Conservation (phyloP, 2,797 vertebrate genomes). For the Sibirionetta formosa region DNA sequence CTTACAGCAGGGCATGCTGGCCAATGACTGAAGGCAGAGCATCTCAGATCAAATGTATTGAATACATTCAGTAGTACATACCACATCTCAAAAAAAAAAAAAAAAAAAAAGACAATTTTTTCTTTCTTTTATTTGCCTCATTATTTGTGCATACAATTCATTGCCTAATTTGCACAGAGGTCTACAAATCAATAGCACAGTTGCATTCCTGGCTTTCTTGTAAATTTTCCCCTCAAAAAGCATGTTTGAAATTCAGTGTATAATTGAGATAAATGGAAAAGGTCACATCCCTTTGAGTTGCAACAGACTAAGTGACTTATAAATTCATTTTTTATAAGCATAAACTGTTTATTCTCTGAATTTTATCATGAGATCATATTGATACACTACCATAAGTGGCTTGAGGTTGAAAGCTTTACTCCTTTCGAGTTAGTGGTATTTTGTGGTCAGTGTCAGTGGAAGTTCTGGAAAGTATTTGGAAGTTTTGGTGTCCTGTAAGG, state of each 20-base stretch:
- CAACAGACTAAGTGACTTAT: not conserved
- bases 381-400: not conserved
- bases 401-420: not conserved
- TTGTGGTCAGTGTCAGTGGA: not conserved
- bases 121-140: not conserved
- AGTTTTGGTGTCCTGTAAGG: not conserved
- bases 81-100: not conserved
- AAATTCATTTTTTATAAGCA: conserved; percentile 30
- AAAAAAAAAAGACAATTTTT: not conserved
- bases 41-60: not conserved
- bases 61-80: not conserved
- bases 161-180: not conserved
- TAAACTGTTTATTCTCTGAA: conserved; percentile 19
- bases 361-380: not conserved
- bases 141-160: not conserved
- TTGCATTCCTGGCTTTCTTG: not conserved
- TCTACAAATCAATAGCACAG: not conserved
- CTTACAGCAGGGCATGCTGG: not conserved
- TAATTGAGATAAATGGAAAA: not conserved
- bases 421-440: not conserved
- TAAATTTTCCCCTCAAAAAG: not conserved
- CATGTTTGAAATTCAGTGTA: not conserved
- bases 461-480: not conserved
- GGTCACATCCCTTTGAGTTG: conserved; percentile 1
- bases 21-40: not conserved